Evolutionary conservation across 2,797 vertebrate genomes (phyloP).

Genomic region (Pelobates cultripes): DNA sequence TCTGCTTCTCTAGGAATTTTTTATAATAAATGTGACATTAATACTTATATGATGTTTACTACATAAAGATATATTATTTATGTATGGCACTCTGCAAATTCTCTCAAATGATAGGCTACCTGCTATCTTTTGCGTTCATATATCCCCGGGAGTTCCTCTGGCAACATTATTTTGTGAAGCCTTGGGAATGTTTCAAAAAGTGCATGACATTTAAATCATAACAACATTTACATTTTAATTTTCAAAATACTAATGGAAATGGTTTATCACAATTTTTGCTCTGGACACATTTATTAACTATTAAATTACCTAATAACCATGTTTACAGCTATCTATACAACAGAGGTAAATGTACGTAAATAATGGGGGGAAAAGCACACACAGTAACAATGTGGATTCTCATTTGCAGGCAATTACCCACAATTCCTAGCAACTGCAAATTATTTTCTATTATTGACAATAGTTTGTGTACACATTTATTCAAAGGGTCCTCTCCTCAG

Average conservation of each 20-base stretch:
- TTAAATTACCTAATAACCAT: background rate
- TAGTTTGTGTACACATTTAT: conserved; percentile 1
- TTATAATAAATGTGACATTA: background rate
- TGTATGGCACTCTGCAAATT: background rate
- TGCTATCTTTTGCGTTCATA: background rate
- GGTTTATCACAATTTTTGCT: conserved; percentile 2
- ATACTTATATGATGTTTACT: background rate
- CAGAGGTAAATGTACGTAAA: background rate
- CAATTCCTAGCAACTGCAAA: background rate
- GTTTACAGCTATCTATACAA: background rate
- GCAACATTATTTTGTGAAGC: background rate
- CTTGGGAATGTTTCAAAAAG: background rate
- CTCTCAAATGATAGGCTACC: background rate
- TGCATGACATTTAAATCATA: background rate
- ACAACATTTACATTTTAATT: conserved; percentile 3
- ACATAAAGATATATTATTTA: background rate
- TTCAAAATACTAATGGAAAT: background rate
- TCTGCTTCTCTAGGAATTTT: background rate
- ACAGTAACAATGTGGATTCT: background rate
- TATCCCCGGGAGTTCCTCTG: background rate
- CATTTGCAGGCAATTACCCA: conserved; percentile 6
- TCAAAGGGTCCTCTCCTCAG: background rate
- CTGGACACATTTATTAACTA: background rate
- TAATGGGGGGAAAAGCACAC: background rate
- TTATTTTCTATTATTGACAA: background rate